Percentiles rank a stretch among this genome's conserved stretches.
These are phyloP conservation scores for Phaethon lepturus DNA, from an alignment of 2,113 vertebrate genomes.

Conservation along the genomic window DNA sequence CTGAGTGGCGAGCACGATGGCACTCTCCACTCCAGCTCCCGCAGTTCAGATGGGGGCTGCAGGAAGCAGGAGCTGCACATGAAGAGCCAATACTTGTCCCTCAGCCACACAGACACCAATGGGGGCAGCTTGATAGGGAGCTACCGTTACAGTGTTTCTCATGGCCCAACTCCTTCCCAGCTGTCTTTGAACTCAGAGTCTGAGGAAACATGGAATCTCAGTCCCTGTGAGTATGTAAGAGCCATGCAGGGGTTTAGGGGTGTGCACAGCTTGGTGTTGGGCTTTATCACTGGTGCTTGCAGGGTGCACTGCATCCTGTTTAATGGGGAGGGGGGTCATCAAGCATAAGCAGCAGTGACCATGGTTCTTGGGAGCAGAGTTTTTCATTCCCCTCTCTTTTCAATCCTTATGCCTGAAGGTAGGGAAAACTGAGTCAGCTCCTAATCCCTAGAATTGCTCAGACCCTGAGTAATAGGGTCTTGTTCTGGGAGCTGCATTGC, in stretches of 20 bases:
- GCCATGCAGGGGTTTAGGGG: neutral
- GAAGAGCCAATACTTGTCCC: conserved; percentile 27
- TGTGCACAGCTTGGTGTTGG: neutral
- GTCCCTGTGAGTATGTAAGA: conserved; percentile 64
- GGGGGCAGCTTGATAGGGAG: conserved; percentile 57
- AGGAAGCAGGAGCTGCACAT: neutral
- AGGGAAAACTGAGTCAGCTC: neutral
- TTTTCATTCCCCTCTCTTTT: neutral
- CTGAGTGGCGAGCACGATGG: neutral
- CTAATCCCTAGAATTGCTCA: neutral
- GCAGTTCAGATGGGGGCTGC: neutral
- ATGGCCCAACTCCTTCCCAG: conserved; percentile 8
- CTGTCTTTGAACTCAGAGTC: neutral
- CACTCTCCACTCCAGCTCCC: conserved; percentile 25
- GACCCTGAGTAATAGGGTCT: neutral
- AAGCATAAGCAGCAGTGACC: neutral
- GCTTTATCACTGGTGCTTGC: neutral
- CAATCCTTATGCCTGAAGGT: neutral
- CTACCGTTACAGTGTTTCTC: conserved; percentile 22
- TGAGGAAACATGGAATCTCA: conserved; percentile 55
- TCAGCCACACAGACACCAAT: conserved; percentile 31
- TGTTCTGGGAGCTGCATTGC: neutral
- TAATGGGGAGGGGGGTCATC: neutral
- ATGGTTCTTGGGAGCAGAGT: neutral
- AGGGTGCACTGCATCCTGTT: neutral